Base-by-base conservation (phyloP, 2,113 vertebrate species). In the Nymphicus hollandicus region DNA sequence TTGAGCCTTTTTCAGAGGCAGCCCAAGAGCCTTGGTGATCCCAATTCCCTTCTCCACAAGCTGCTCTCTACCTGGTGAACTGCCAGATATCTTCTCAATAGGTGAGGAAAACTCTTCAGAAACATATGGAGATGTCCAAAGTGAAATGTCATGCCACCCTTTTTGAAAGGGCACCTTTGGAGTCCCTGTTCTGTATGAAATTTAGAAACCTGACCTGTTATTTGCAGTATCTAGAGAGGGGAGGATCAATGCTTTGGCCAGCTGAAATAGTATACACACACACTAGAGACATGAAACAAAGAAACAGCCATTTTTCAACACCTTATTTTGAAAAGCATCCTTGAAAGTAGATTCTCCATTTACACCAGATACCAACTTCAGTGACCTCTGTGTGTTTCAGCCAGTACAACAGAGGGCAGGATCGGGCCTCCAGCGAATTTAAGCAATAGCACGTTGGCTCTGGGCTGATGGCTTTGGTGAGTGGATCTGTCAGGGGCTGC, bases 391-490 rank as follows among this genome's bases (percentile, higher is more conserved):
- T 5, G 3, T 65, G 28, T 78, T 91, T 86, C 29, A 73, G 60
- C n/a, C 77, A 89, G 74, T 56, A 73, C 31, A 95, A 82, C 14
- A 52, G 61, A 77, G 41, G 66, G 37, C n/a, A 86, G 89, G 71
- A 89, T 43, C 0, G 0, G 44, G 63, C 46, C 64, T 80, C 20
- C 0, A 0, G n/a, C 1, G 5, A 56, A 46, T 88, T 82, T 79
- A 49, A 76, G 78, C 47, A 76, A 91, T 31, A 82, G 23, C 53
- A 86, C 24, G 29, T 46, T 69, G 27, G 19, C 47, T 58, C 44
- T 77, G 37, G 71, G 78, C 29, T 94, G 89, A 88, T 66, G 53
- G 61, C 29, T 94, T 80, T 86, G 64, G 53, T 93, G 81, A 96
- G 91, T 70, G 76, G 58, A 95, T 94, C 85, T n/a, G 3, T 95